phyloP scores from a whole-genome alignment of 2,797 vertebrate species.

The Pangasius djambal region DNA sequence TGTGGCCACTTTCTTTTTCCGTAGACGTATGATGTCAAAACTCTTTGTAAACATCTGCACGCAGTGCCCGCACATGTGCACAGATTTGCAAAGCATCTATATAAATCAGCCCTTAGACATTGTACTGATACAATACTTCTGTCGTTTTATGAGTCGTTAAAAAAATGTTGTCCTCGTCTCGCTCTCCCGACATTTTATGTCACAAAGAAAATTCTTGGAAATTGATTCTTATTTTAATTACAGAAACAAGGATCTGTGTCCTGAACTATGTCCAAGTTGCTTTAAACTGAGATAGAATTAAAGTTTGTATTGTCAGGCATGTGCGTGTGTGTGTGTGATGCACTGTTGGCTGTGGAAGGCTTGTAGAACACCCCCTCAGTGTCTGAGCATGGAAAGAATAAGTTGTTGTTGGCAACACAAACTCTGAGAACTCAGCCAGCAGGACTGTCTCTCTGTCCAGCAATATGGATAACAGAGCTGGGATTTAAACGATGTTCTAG shows the following conservation, averaged over 20 bases:
- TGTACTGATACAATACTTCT: not conserved
- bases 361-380: slow-evolving; percentile 52
- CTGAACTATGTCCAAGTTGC: not conserved
- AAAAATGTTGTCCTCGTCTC: not conserved
- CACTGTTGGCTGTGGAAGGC: slow-evolving; percentile 33
- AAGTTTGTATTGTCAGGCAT: not conserved
- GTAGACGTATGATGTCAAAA: not conserved
- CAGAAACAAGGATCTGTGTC: not conserved
- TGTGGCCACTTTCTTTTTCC: not conserved
- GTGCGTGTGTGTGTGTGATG: not conserved
- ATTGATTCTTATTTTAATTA: not conserved
- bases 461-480: slow-evolving; percentile 31
- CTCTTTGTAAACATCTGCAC: not conserved
- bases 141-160: not conserved
- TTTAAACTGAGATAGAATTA: not conserved
- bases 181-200: not conserved
- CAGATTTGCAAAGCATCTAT: not conserved
- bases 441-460: slow-evolving; percentile 23
- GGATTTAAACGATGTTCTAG: slow-evolving; percentile 22
- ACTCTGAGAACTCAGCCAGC: slow-evolving; percentile 31
- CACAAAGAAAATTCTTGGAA: not conserved
- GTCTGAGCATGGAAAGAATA: slow-evolving; percentile 46
- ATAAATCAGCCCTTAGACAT: not conserved
- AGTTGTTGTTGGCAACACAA: slow-evolving; percentile 50
- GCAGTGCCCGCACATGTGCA: not conserved